Conservation (phyloP, 2,797 vertebrate genomes). For the Distichodus sexfasciatus region DNA sequence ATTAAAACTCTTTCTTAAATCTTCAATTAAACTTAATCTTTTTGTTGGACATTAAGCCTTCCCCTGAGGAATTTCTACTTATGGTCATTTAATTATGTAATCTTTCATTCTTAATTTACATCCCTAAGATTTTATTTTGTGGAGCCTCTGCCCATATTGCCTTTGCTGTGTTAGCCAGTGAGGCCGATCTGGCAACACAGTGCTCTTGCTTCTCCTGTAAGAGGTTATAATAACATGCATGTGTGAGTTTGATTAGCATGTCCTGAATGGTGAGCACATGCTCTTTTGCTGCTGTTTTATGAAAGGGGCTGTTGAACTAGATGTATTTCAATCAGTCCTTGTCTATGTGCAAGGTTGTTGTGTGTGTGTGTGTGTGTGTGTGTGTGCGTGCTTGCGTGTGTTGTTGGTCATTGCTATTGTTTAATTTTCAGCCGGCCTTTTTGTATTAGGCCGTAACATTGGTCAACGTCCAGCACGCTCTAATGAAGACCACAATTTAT, state of each 20-base stretch:
- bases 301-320: conserved; percentile 22
- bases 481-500: conserved; percentile 38
- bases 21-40: too few species aligned
- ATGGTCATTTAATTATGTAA: too few species aligned
- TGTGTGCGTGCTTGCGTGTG: not conserved
- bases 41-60: too few species aligned
- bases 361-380: not conserved
- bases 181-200: not conserved
- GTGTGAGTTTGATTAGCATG: conserved; percentile 32
- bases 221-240: conserved; percentile 31
- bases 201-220: conserved; percentile 14
- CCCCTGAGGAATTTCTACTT: too few species aligned
- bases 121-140: not conserved
- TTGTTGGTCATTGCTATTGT: conserved; percentile 9
- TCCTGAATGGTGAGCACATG: conserved; percentile 19
- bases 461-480: not conserved
- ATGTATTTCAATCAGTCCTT: too few species aligned
- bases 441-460: conserved; percentile 6
- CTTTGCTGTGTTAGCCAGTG: conserved; percentile 4
- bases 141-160: not conserved
- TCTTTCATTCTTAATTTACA: too few species aligned
- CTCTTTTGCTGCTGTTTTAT: conserved; percentile 18
- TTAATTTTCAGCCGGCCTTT: conserved; percentile 35
- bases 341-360: conserved; percentile 14
- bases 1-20: too few species aligned